These are phyloP conservation scores for Tupaia chinensis DNA, from an alignment of 2,113 vertebrate genomes.

Conservation along the genomic window DNA sequence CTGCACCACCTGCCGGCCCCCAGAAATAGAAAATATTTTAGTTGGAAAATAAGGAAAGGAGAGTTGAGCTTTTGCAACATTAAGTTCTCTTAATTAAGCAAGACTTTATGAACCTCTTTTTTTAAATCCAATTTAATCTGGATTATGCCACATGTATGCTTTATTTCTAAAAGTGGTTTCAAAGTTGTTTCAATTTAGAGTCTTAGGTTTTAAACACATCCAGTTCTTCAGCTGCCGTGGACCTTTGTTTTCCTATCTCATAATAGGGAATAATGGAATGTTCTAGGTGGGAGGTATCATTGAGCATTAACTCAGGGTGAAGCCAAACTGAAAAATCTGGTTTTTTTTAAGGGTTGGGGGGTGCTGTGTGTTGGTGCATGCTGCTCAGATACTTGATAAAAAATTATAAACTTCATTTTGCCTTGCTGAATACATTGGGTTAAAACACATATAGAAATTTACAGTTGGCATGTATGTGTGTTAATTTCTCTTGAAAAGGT, in stretches of 20 bases:
- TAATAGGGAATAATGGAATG: neutral
- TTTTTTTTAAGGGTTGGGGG: neutral
- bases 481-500: neutral
- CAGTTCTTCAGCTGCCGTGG: neutral
- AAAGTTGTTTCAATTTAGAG: neutral
- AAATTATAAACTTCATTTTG: neutral
- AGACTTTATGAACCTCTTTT: conserved; percentile 26
- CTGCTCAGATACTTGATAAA: neutral
- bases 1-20: no score
- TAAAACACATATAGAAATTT: neutral
- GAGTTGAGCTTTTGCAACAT: conserved; percentile 29
- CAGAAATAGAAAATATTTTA: conserved; percentile 54
- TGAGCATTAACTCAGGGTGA: neutral
- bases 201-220: conserved; percentile 7
- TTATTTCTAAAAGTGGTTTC: conserved; percentile 43
- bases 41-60: conserved; percentile 66
- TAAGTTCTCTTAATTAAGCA: conserved; percentile 7
- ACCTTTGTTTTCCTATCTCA: conserved; percentile 27
- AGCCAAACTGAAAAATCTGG: neutral
- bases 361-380: neutral
- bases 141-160: neutral
- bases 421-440: neutral
- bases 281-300: neutral
- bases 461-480: neutral
- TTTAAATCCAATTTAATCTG: conserved; percentile 16